These are phyloP conservation scores for Drosophila yakuba DNA, from an alignment of 1,140 invertebrate species.

Conservation along the genomic window DNA sequence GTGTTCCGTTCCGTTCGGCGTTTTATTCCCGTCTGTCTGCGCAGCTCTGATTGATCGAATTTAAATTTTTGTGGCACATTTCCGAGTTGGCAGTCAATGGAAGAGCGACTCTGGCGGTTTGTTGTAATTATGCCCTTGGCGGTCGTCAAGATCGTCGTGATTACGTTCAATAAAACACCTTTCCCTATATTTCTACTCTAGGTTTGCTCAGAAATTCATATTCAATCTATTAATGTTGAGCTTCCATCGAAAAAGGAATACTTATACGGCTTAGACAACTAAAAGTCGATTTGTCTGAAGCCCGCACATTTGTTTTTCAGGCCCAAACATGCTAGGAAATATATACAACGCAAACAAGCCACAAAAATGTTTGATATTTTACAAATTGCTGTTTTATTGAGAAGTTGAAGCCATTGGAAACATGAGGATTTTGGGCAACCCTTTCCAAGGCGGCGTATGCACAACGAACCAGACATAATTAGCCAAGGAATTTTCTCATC, in stretches of 20 bases:
- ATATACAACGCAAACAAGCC: constrained; percentile 56
- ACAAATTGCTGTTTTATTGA: constrained; percentile 71
- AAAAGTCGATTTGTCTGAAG: constrained; percentile 25
- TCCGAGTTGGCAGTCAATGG: constrained; percentile 51
- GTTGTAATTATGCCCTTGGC: constrained; percentile 54
- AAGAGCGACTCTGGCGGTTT: constrained; percentile 41
- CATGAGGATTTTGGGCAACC: constrained; percentile 53
- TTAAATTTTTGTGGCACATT: constrained; percentile 80
- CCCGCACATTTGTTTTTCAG: constrained; percentile 15
- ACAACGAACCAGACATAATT: constrained; percentile 76
- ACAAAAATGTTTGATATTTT: constrained; percentile 69
- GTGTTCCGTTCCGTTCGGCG: neutral
- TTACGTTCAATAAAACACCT: neutral
- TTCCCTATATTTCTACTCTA: neutral
- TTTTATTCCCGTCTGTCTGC: constrained; percentile 34
- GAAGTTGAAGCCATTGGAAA: constrained; percentile 48
- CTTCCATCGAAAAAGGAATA: constrained; percentile 20
- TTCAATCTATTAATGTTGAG: neutral
- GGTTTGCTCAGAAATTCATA: neutral
- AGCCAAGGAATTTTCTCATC: constrained; percentile 77
- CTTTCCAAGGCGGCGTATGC: constrained; percentile 26
- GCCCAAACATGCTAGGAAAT: constrained; percentile 3
- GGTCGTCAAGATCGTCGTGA: constrained; percentile 6
- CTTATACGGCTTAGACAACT: constrained; percentile 38
- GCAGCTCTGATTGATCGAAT: constrained; percentile 73